phyloP scores from a whole-genome alignment of 1,140 invertebrate species.

The Uloborus diversus region DNA sequence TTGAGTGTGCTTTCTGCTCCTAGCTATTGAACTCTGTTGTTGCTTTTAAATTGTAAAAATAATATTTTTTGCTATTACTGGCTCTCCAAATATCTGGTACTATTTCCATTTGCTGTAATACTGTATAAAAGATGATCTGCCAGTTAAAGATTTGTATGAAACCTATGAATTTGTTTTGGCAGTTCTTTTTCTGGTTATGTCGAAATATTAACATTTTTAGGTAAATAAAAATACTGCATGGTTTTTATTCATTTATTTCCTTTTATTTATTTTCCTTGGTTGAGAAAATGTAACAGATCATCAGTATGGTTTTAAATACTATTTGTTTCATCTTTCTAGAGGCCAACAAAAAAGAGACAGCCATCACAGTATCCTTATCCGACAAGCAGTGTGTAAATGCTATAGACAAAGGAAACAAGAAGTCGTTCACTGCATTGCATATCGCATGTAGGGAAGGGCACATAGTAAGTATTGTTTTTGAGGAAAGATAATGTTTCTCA shows the following conservation, averaged over 20 bases:
- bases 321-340: constrained; percentile 28
- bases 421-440: constrained; percentile 59
- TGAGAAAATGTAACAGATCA: not conserved
- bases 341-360: constrained; percentile 51
- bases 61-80: too few species aligned
- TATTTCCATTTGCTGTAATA: too few species aligned
- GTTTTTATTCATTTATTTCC: not conserved
- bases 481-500: not conserved
- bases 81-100: too few species aligned
- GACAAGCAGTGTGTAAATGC: constrained; percentile 54
- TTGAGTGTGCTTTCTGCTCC: too few species aligned
- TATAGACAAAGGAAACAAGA: constrained; percentile 53
- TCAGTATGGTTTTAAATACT: not conserved
- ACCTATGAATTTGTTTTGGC: too few species aligned
- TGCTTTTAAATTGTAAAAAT: too few species aligned
- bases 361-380: constrained; percentile 46
- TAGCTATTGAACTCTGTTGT: too few species aligned
- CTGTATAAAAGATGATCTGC: too few species aligned
- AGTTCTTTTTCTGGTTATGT: too few species aligned
- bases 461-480: constrained; percentile 61
- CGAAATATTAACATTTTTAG: too few species aligned
- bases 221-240: too few species aligned
- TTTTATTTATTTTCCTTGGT: not conserved
- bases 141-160: too few species aligned
- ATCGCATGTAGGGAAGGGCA: constrained; percentile 60